Conservation (phyloP, 2,113 vertebrate species). For the Rattus norvegicus region DNA sequence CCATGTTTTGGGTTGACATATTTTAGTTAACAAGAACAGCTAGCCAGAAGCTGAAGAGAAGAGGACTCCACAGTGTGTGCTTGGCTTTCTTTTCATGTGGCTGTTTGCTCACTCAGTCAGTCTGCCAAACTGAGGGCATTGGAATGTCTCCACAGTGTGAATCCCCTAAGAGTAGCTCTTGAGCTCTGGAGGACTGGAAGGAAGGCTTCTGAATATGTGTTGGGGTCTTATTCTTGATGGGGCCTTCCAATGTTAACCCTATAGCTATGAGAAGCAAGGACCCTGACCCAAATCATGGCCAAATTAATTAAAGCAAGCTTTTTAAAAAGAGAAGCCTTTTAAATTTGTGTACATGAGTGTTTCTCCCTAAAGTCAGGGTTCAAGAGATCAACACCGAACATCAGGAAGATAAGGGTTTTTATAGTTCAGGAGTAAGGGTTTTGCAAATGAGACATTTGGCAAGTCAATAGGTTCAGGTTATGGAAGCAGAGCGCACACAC, state of each 20-base stretch:
- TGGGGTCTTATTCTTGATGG: neutral
- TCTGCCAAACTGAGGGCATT: neutral
- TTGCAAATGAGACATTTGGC: neutral
- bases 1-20: neutral
- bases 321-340: neutral
- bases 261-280: neutral
- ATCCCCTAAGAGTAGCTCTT: neutral
- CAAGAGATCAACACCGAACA: neutral
- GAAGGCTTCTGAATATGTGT: neutral
- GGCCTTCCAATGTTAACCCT: neutral
- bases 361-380: neutral
- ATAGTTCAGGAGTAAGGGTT: neutral
- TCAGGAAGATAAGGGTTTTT: neutral
- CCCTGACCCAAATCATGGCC: neutral
- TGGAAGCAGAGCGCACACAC: neutral
- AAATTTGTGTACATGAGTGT: neutral
- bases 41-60: neutral
- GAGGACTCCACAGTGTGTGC: neutral
- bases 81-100: neutral
- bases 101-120: neutral
- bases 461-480: neutral
- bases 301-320: neutral
- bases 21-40: neutral
- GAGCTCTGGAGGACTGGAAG: neutral
- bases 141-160: neutral